phyloP scores from a whole-genome alignment of 2,888 invertebrate species.

The Busseola fusca region DNA sequence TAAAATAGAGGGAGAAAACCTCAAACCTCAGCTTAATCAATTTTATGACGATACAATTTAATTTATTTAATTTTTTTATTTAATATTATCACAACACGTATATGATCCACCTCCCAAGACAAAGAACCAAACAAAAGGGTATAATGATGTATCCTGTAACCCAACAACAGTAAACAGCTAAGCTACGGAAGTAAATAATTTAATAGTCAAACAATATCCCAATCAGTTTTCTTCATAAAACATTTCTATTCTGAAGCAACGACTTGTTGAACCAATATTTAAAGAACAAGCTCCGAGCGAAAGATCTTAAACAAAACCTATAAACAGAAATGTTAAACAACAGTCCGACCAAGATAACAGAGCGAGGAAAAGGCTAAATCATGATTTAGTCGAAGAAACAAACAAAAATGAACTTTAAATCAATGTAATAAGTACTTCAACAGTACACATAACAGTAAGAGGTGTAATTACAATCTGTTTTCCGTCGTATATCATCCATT shows the following conservation, averaged over 20 bases:
- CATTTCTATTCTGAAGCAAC: conserved; percentile 51
- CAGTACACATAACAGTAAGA: conserved; percentile 48
- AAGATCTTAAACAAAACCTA: conserved; percentile 72
- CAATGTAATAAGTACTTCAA: conserved; percentile 21
- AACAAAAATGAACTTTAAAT: conserved; percentile 40
- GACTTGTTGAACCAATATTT: conserved; percentile 58
- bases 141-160: conserved; percentile 40
- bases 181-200: conserved; percentile 54
- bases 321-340: conserved; percentile 73
- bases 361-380: conserved; percentile 72
- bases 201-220: conserved; percentile 51
- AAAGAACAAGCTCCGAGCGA: conserved; percentile 64
- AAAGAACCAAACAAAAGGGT: conserved; percentile 35
- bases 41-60: background rate
- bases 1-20: background rate
- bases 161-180: conserved; percentile 39
- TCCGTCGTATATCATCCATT: conserved; percentile 70
- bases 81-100: background rate
- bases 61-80: too few species aligned
- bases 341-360: conserved; percentile 67
- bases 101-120: conserved; percentile 7
- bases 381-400: conserved; percentile 62
- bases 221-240: conserved; percentile 58
- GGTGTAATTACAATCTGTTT: conserved; percentile 76
- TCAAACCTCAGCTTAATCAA: background rate